Evolutionary conservation across 2,888 invertebrate genomes (phyloP).

Genomic region (Ichneumon xanthorius): DNA sequence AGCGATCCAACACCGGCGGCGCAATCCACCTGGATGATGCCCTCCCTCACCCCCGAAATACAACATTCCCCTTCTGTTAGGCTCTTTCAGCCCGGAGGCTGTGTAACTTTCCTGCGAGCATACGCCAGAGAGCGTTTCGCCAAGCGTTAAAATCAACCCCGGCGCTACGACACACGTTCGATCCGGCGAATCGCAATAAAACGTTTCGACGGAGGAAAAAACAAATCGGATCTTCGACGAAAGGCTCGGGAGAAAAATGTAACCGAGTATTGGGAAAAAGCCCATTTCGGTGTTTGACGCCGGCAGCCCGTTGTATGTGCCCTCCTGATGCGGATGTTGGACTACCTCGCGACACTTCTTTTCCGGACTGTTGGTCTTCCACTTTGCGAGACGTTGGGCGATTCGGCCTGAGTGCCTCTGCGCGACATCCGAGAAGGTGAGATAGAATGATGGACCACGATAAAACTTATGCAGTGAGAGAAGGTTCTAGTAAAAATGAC

Average conservation of each 20-base stretch:
- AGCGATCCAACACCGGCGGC: background rate
- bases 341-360: background rate
- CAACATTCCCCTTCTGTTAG: conserved; percentile 52
- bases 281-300: background rate
- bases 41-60: conserved; percentile 1
- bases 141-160: conserved; percentile 5
- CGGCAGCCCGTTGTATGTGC: background rate
- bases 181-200: conserved; percentile 20
- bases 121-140: conserved; percentile 54
- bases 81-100: conserved; percentile 59
- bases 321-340: background rate
- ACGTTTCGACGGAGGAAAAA: background rate
- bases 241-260: conserved; percentile 4
- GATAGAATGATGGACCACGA: background rate
- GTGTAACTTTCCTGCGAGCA: conserved; percentile 49
- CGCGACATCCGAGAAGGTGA: background rate
- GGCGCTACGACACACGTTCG: background rate
- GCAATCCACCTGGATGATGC: conserved; percentile 1
- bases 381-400: background rate
- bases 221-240: conserved; percentile 10
- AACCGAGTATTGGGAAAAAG: background rate
- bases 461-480: background rate
- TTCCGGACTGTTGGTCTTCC: background rate
- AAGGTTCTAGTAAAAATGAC: no score
- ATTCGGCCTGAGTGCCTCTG: no score